Conservation (phyloP, 2,888 invertebrate genomes). For the Seira ritae region DNA sequence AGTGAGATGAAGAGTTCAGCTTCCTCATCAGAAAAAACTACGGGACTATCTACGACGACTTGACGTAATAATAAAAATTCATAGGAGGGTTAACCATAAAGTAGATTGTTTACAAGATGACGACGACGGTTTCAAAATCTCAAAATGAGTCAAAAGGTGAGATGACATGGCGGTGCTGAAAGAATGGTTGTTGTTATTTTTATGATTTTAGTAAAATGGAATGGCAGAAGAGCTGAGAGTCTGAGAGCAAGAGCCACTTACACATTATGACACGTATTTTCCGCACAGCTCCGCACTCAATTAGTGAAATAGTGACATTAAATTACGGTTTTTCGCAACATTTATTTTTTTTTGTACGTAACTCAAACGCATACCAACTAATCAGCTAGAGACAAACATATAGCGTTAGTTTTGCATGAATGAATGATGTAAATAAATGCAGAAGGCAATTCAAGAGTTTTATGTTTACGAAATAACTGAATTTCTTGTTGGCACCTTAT, state of each 20-base stretch:
- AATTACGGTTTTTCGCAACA: slow-evolving; percentile 47
- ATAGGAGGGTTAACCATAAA: background rate
- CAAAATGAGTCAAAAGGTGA: slow-evolving; percentile 24
- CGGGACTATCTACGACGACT: background rate
- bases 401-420: no score
- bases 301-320: slow-evolving; percentile 24
- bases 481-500: no score
- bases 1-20: slow-evolving; percentile 16
- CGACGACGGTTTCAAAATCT: slow-evolving; percentile 35
- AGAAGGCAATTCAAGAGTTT: no score
- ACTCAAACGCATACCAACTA: background rate
- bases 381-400: no score
- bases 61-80: background rate
- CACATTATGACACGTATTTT: background rate
- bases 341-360: slow-evolving; percentile 17
- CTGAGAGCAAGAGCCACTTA: background rate
- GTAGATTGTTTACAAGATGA: slow-evolving; percentile 46
- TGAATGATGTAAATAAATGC: no score
- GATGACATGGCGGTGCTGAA: background rate
- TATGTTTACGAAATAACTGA: no score
- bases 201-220: background rate
- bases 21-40: background rate
- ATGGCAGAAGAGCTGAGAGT: background rate
- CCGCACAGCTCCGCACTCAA: background rate
- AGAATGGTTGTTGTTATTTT: background rate